These are phyloP conservation scores for Dolichotis patagonum DNA, from an alignment of 2,113 vertebrate genomes.

Conservation along the genomic window DNA sequence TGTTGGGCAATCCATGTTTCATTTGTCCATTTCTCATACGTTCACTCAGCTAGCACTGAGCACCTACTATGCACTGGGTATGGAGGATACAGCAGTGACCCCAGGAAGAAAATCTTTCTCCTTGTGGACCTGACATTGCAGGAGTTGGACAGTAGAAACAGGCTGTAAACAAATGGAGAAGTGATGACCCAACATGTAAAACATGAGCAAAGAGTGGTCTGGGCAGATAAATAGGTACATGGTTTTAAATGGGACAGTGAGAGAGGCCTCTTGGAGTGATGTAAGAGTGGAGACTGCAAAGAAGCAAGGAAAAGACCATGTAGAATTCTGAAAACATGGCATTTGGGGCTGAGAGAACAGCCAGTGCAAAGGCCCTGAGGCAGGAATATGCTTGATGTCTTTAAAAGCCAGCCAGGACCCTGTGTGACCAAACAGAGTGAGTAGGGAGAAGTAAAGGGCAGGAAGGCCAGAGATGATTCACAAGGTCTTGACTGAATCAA, in stretches of 20 bases:
- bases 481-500: neutral
- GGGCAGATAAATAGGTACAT: neutral
- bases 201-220: neutral
- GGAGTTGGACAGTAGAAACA: neutral
- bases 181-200: neutral
- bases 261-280: neutral
- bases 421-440: neutral
- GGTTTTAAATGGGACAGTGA: neutral
- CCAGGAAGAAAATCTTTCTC: neutral
- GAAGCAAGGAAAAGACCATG: neutral
- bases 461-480: neutral
- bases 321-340: neutral
- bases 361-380: neutral
- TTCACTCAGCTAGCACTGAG: neutral
- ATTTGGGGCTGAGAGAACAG: neutral
- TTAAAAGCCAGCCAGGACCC: neutral
- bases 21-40: neutral
- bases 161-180: neutral
- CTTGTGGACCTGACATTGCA: neutral
- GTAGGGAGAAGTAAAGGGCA: neutral
- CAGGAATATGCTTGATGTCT: neutral
- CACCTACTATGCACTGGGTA: neutral
- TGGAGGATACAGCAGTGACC: neutral
- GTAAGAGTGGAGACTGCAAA: neutral
- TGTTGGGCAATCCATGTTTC: neutral